phyloP scores from a whole-genome alignment of 2,888 invertebrate species.

The Lutraria lutraria region DNA sequence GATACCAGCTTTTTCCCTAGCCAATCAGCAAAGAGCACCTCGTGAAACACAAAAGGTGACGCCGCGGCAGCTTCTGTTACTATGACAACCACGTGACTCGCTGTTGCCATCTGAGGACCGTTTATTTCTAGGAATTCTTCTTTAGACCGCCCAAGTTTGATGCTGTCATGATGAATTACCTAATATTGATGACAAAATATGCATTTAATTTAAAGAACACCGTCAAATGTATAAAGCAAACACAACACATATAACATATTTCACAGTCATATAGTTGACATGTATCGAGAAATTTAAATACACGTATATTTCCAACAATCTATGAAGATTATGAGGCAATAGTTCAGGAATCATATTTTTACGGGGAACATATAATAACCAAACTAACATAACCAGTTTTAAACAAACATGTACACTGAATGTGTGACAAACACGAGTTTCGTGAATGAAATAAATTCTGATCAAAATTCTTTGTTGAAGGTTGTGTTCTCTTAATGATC shows the following conservation, averaged over 20 bases:
- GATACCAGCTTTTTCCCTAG: conserved; percentile 85
- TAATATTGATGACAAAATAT: conserved; percentile 44
- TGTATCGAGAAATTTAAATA: neutral
- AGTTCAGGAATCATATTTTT: too few relatives aligned
- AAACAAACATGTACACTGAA: too few relatives aligned
- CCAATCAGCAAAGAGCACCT: conserved; percentile 86
- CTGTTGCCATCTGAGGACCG: conserved; percentile 82
- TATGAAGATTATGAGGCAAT: too few relatives aligned
- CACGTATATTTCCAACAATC: too few relatives aligned
- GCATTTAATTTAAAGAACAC: neutral
- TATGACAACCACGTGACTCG: conserved; percentile 83
- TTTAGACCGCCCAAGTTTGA: conserved; percentile 84
- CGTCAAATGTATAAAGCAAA: neutral
- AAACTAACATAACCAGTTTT: too few relatives aligned
- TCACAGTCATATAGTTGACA: neutral
- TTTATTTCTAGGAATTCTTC: conserved; percentile 85
- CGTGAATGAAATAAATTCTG: too few relatives aligned
- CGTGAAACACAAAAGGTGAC: conserved; percentile 86
- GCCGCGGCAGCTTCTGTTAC: conserved; percentile 82
- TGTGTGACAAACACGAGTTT: too few relatives aligned
- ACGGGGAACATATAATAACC: too few relatives aligned
- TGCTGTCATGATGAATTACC: conserved; percentile 84
- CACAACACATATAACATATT: neutral
- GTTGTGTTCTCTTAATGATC: too few relatives aligned
- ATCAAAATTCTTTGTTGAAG: too few relatives aligned